phyloP scores from a whole-genome alignment of 2,797 vertebrate genomes.

The Sebastes itinus region DNA sequence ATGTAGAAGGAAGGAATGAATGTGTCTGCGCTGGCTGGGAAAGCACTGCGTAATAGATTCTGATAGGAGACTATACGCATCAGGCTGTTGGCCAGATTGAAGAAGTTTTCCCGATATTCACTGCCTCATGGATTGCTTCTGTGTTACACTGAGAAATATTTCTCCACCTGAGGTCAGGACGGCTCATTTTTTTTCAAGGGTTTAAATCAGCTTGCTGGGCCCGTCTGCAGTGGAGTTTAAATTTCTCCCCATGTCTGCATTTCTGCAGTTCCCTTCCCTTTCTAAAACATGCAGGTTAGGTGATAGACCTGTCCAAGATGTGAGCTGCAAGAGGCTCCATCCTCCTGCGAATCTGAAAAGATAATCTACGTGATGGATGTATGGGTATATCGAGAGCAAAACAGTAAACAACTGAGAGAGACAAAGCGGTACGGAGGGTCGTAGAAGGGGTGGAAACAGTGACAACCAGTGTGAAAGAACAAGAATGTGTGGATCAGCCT shows the following conservation, averaged over 20 bases:
- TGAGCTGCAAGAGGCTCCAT: not conserved
- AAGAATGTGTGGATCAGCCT: slow-evolving; percentile 32
- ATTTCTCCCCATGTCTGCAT: not conserved
- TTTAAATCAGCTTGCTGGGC: not conserved
- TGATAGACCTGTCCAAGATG: not conserved
- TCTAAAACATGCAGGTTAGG: not conserved
- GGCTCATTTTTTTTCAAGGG: not conserved
- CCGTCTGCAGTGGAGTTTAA: not conserved
- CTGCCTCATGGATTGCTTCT: not conserved
- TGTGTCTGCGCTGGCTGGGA: slow-evolving; percentile 13
- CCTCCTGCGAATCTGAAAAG: not conserved
- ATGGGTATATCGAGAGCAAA: not conserved
- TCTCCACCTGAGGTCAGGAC: slow-evolving; percentile 11
- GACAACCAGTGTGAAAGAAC: slow-evolving; percentile 27
- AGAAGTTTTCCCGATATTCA: slow-evolving; percentile 18
- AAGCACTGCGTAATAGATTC: slow-evolving; percentile 44
- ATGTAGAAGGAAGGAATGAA: slow-evolving; percentile 14
- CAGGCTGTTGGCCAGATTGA: slow-evolving; percentile 19
- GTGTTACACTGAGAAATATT: slow-evolving; percentile 9
- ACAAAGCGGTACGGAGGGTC: not conserved
- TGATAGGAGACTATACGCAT: slow-evolving; percentile 28
- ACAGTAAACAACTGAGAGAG: slow-evolving; percentile 6
- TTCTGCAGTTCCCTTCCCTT: not conserved
- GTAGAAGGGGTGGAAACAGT: slow-evolving; percentile 1
- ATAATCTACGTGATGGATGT: not conserved